Evolutionary conservation across 2,797 vertebrate species (phyloP), one percentile per base, ranked within the genome.

Genomic region (Megalops cyprinoides): DNA sequence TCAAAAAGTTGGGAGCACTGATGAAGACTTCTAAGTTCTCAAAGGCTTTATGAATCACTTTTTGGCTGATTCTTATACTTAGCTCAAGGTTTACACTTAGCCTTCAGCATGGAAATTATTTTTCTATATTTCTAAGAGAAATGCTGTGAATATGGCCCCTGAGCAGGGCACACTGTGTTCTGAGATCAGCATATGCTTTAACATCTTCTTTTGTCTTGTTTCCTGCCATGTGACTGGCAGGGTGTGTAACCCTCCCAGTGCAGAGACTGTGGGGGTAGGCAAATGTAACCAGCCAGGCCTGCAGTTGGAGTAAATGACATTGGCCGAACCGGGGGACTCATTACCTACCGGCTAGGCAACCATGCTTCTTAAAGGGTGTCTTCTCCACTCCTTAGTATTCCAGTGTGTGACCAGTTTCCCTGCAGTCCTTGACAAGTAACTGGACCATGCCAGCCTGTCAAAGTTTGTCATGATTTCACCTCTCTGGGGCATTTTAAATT

Each of bases 381-480:
- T 55, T 62, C 23, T 23, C 20, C 56, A 10, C 51, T 76, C 82
- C 81, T 10, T 87, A 86, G 84, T 87, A 51, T 23, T 42, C 75
- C 69, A 83, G 87, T 79, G 80, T n/a, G 75, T 37, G 65, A n/a
- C 56, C 86, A 81, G 82, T 89, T 84, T 80, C 77, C 82, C 83
- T 69, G 55, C 83, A 77, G 80, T 83, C 80, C 80, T 82, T 89
- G 88, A 91, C 89, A 90, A 85, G 82, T 80, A 82, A 84, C 73
- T 90, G 89, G 84, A 89, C 88, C 88, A 86, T 87, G 83, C 49
- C 83, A 82, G 78, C 83, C 83, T 86, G 87, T 87, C 91, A 90
- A 83, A 88, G 81, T 83, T 83, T 82, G 80, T 84, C 80, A 90
- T 84, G 74, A 81, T 73, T 87, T 55, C 37, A 79, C 81, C 81